Base-by-base conservation (phyloP, 2,797 vertebrate genomes). In the Helostoma temminkii region DNA sequence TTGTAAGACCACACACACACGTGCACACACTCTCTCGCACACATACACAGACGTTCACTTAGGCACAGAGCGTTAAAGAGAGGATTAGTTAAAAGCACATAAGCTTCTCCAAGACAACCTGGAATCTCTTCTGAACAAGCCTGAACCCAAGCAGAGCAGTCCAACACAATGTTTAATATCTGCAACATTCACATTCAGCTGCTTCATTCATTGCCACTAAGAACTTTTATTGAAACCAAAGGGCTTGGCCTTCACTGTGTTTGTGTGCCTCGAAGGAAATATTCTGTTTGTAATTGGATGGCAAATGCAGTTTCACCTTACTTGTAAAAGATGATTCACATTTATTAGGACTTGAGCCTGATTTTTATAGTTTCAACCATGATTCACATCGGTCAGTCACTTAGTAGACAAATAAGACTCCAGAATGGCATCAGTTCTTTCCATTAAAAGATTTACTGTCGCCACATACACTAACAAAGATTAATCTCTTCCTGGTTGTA, bases 101-200 rank as follows among this genome's bases (percentile, higher is more conserved):
- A 55, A 54, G 22, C 22, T 54, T 68, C 45, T 72, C 50, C 39
- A 34, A 21, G 62, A 77, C 30, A 56, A 56, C 55, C 49, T 43
- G 28, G 49, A 71, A 48, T 56, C 56, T 59, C 28, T 4, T 54
- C 47, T 11, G 32, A 66, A 59, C 42, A 30, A 58, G 19, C 6
- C 36, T 53, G 22, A 34, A 67, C 37, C 12, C 60, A 42, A 55
- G 5, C 59, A 47, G 42, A 36, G n/a, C 7, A 2, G 18, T 62
- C 11, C 45, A 30, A 36, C 3, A 24, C 28, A 34, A 32, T 26
- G n/a, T 30, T 30, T 30, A 1, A 30, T 25, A 14, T 21, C 25
- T 54, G 25, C 14, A 47, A 45, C 43, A 43, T 60, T 24, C 18
- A 69, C 1, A 18, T 6, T 30, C 18, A 36, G 22, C 55, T 1